phyloP scores from a whole-genome alignment of 2,888 invertebrate species.

The Drosophila acutilabella region DNA sequence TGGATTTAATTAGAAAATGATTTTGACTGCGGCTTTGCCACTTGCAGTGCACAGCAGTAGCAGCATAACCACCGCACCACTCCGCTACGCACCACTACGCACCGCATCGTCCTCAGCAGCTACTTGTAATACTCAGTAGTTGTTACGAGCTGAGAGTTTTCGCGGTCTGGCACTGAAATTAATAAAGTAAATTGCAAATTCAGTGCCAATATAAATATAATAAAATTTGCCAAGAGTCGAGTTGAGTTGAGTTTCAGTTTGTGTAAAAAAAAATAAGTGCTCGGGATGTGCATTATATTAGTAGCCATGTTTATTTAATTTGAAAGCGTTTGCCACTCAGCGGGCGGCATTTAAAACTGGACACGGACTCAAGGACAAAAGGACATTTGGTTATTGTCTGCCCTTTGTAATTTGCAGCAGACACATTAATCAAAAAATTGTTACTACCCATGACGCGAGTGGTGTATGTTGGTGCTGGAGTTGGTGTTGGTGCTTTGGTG shows the following conservation, averaged over 20 bases:
- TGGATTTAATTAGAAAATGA: slow-evolving; percentile 80
- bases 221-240: slow-evolving; percentile 28
- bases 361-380: slow-evolving; percentile 5
- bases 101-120: neutral
- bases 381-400: slow-evolving; percentile 68
- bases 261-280: slow-evolving; percentile 20
- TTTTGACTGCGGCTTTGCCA: slow-evolving; percentile 75
- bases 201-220: slow-evolving; percentile 45
- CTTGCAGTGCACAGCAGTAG: slow-evolving; percentile 43
- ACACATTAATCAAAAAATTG: slow-evolving; percentile 85
- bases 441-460: slow-evolving; percentile 62
- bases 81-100: neutral
- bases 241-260: slow-evolving; percentile 3
- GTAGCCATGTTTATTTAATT: slow-evolving; percentile 77
- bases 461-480: no score
- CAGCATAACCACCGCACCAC: neutral
- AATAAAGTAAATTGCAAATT: slow-evolving; percentile 69
- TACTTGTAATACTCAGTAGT: slow-evolving; percentile 8
- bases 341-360: slow-evolving; percentile 43
- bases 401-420: slow-evolving; percentile 84
- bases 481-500: slow-evolving; percentile 21
- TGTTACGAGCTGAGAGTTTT: slow-evolving; percentile 33
- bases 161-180: slow-evolving; percentile 64
- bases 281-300: slow-evolving; percentile 59
- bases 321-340: slow-evolving; percentile 53